Percentiles rank a stretch among this genome's conserved stretches.
phyloP scores from a whole-genome alignment of 2,797 vertebrate genomes.

The Darevskia nairensis region DNA sequence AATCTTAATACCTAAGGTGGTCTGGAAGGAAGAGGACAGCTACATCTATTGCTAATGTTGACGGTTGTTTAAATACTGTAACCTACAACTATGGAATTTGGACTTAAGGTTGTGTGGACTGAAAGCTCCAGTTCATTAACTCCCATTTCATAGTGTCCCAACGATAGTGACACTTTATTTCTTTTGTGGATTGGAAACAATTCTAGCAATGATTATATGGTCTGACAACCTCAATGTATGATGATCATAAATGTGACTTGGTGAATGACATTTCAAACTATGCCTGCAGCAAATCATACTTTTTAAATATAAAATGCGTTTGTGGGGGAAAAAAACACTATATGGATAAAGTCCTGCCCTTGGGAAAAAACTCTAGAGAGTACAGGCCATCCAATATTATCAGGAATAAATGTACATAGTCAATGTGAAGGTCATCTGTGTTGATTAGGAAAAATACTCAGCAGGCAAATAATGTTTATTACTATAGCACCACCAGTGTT shows the following conservation, averaged over 20 bases:
- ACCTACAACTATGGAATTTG: slow-evolving; percentile 51
- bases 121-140: slow-evolving; percentile 22
- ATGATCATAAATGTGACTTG: slow-evolving; percentile 50
- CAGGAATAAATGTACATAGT: not conserved
- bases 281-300: slow-evolving; percentile 39
- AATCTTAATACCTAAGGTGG: too few relatives aligned
- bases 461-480: rapidly evolving
- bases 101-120: slow-evolving; percentile 48
- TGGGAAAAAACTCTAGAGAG: slow-evolving; percentile 21
- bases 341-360: not conserved
- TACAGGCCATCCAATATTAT: slow-evolving; percentile 7
- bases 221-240: slow-evolving; percentile 33
- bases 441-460: slow-evolving; percentile 25
- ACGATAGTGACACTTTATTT: slow-evolving; percentile 43
- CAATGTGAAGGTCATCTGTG: slow-evolving; percentile 5
- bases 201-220: slow-evolving; percentile 61
- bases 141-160: slow-evolving; percentile 28
- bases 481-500: not conserved
- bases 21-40: not conserved
- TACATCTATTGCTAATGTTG: not conserved
- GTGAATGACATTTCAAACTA: slow-evolving; percentile 51
- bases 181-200: slow-evolving; percentile 43
- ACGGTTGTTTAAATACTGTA: slow-evolving; percentile 41
- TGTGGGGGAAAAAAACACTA: not conserved
- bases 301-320: slow-evolving; percentile 13